Evolutionary conservation across 2,888 invertebrate genomes (phyloP).

Genomic region (Lasioglossum pauxillum): DNA sequence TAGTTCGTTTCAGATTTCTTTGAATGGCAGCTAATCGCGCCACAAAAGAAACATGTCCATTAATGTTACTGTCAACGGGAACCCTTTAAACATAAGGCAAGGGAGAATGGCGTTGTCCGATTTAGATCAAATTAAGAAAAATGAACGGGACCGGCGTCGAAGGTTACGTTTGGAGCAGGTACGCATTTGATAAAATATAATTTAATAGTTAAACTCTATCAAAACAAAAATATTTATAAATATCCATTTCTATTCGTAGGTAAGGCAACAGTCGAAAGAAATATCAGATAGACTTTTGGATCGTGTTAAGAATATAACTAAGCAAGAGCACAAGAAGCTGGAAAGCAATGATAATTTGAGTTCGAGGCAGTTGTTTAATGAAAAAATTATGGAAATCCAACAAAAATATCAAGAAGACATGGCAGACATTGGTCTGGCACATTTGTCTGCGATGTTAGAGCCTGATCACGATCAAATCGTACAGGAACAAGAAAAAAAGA

Average conservation of each 20-base stretch:
- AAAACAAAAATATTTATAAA: background rate
- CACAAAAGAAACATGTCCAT: constrained; percentile 85
- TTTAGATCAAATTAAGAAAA: constrained; percentile 85
- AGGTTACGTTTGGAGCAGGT: constrained; percentile 88
- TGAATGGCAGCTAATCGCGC: background rate
- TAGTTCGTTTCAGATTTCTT: constrained; percentile 33
- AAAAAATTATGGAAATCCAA: constrained; percentile 85
- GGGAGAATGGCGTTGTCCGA: constrained; percentile 86
- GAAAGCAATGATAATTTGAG: constrained; percentile 85
- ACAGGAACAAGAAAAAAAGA: constrained; percentile 71
- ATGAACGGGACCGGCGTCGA: constrained; percentile 86
- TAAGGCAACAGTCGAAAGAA: constrained; percentile 87
- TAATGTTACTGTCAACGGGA: constrained; percentile 87
- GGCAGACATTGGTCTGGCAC: constrained; percentile 85
- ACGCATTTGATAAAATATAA: background rate
- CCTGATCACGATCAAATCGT: constrained; percentile 80
- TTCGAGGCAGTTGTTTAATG: constrained; percentile 85
- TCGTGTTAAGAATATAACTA: constrained; percentile 85
- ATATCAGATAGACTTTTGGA: constrained; percentile 86
- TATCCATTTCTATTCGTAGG: constrained; percentile 83
- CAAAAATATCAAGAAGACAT: constrained; percentile 85
- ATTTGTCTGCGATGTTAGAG: constrained; percentile 83
- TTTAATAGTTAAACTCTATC: background rate
- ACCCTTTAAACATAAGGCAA: constrained; percentile 85
- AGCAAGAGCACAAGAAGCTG: constrained; percentile 85